These are phyloP conservation scores for Zygaena filipendulae DNA, from an alignment of 2,888 invertebrate species.

Conservation along the genomic window DNA sequence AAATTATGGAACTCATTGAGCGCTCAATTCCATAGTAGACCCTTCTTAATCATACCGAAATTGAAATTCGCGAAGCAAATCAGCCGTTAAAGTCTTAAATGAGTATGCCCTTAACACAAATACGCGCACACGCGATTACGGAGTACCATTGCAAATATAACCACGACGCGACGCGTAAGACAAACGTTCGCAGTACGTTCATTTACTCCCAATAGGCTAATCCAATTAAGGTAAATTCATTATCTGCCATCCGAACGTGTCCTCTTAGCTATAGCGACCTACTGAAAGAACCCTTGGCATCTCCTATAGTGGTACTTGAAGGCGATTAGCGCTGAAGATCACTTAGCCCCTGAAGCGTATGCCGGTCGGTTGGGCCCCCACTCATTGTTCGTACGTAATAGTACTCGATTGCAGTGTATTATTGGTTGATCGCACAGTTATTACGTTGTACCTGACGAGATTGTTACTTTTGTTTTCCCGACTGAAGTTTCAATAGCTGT, in stretches of 20 bases:
- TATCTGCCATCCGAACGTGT: conserved; percentile 48
- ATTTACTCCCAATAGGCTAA: conserved; percentile 34
- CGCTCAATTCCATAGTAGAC: too few relatives aligned
- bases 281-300: conserved; percentile 50
- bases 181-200: conserved; percentile 23
- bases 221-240: conserved; percentile 55
- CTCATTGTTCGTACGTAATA: conserved; percentile 42
- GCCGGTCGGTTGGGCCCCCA: conserved; percentile 32
- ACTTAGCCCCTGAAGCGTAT: conserved; percentile 42
- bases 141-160: too few relatives aligned
- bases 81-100: too few relatives aligned
- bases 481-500: too few relatives aligned
- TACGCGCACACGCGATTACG: too few relatives aligned
- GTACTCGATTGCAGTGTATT: conserved; percentile 33
- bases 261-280: conserved; percentile 49
- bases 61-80: too few relatives aligned
- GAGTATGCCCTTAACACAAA: too few relatives aligned
- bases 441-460: too few relatives aligned
- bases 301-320: conserved; percentile 44
- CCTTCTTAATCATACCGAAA: too few relatives aligned
- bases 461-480: too few relatives aligned
- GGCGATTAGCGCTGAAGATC: conserved; percentile 51
- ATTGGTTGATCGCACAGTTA: conserved; percentile 34
- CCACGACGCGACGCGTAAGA: conserved; percentile 8
- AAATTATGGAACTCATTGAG: too few relatives aligned